These are phyloP conservation scores for Anas flavirostris DNA, from an alignment of 2,797 vertebrate species.

Conservation along the genomic window DNA sequence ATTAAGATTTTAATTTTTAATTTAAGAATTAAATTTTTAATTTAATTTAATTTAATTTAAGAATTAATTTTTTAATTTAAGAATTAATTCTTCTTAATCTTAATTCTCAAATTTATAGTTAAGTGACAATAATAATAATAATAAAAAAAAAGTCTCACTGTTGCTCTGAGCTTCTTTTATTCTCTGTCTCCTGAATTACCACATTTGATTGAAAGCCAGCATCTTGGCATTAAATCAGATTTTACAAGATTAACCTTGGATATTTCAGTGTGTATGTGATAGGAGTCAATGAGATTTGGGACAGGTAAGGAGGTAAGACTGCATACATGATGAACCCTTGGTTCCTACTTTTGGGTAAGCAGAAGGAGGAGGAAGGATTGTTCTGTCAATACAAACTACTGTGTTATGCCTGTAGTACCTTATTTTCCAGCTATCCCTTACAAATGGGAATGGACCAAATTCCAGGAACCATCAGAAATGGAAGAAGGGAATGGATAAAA, in stretches of 20 bases:
- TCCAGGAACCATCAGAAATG: neutral
- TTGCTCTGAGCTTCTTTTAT: neutral
- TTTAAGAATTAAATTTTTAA: no score
- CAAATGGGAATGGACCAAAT: neutral
- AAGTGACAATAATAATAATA: neutral
- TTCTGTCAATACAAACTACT: neutral
- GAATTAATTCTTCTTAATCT: no score
- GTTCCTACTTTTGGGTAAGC: neutral
- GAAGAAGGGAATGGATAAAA: neutral
- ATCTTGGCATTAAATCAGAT: neutral
- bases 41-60: no score
- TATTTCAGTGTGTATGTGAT: no score
- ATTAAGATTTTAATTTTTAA: no score
- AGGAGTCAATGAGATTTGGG: neutral
- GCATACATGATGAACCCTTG: neutral
- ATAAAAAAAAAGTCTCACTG: neutral
- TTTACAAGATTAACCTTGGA: neutral
- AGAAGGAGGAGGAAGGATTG: neutral
- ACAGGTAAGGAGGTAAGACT: rapidly evolving
- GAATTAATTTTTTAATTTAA: no score
- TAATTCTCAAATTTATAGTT: neutral
- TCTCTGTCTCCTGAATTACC: neutral
- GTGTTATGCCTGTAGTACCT: rapidly evolving
- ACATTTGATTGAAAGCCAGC: neutral
- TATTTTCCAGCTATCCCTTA: neutral